Percentiles rank a stretch among this genome's conserved stretches.
These are phyloP conservation scores for Liolophura sinensis DNA, from an alignment of 1,140 invertebrate species.

Conservation along the genomic window DNA sequence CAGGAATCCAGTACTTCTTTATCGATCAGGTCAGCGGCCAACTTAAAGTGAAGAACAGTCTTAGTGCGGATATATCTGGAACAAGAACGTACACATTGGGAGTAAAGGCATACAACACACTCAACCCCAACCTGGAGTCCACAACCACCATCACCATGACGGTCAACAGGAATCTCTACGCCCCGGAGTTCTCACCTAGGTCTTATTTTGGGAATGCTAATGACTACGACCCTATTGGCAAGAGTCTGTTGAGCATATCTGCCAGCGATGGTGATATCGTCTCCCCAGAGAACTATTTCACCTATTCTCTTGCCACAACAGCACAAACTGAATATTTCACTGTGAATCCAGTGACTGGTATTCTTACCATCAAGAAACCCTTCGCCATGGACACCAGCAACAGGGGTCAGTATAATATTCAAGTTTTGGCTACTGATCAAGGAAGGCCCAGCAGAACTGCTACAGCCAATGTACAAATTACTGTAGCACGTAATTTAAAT, in stretches of 20 bases:
- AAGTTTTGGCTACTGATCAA: conserved; percentile 13
- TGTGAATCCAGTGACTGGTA: conserved; percentile 19
- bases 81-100: no score
- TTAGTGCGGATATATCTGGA: no score
- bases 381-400: no score
- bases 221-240: no score
- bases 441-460: conserved; percentile 16
- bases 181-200: conserved; percentile 24
- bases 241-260: no score
- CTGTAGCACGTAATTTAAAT: conserved; percentile 30
- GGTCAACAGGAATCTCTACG: conserved; percentile 31
- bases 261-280: no score
- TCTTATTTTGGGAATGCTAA: no score
- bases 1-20: no score
- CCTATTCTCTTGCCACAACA: not conserved
- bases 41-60: no score
- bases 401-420: no score
- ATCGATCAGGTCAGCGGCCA: no score
- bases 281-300: no score
- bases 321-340: conserved; percentile 24
- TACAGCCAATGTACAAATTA: conserved; percentile 35
- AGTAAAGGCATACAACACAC: conserved; percentile 81
- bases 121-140: conserved; percentile 80
- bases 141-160: conserved; percentile 67
- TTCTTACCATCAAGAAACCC: not conserved